These are phyloP conservation scores for Calameuta pallipes DNA, from an alignment of 2,888 invertebrate species.

Conservation along the genomic window DNA sequence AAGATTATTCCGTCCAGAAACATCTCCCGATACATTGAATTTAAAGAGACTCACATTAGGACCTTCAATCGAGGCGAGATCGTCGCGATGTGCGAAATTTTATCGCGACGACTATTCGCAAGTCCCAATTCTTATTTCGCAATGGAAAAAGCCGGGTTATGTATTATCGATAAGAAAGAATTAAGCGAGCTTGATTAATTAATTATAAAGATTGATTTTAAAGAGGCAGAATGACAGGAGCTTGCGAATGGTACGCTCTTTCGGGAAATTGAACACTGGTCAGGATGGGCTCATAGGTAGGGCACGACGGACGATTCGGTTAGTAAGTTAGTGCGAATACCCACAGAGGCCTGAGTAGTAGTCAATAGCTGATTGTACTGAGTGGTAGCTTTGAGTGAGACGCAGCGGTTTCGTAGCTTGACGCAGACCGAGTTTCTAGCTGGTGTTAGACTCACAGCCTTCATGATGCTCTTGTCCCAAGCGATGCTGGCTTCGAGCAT, in stretches of 20 bases:
- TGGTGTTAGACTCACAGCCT: conserved; percentile 85
- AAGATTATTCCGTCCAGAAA: not conserved
- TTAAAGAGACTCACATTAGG: not conserved
- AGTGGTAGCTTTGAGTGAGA: conserved; percentile 65
- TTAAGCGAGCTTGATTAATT: not conserved
- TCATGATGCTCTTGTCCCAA: conserved; percentile 99
- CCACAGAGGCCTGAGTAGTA: conserved; percentile 64
- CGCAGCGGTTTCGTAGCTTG: conserved; percentile 64
- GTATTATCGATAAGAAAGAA: not conserved
- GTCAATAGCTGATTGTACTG: conserved; percentile 64
- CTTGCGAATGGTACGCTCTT: not conserved
- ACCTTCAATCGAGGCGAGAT: not conserved
- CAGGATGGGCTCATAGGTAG: conserved; percentile 6
- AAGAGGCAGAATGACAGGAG: not conserved
- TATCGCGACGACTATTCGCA: not conserved
- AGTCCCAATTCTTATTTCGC: not conserved
- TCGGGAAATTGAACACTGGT: conserved; percentile 1
- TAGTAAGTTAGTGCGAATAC: conserved; percentile 65
- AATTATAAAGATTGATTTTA: not conserved
- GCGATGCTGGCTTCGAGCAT: conserved; percentile 93
- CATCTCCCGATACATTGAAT: not conserved
- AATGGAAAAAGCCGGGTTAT: not conserved
- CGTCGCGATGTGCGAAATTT: not conserved
- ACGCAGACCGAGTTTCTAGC: conserved; percentile 64
- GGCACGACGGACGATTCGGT: conserved; percentile 37